Evolutionary conservation across 2,888 invertebrate species (phyloP), one percentile per base, ranked within the genome.

Genomic region (Drosophila pseudotakahashii): DNA sequence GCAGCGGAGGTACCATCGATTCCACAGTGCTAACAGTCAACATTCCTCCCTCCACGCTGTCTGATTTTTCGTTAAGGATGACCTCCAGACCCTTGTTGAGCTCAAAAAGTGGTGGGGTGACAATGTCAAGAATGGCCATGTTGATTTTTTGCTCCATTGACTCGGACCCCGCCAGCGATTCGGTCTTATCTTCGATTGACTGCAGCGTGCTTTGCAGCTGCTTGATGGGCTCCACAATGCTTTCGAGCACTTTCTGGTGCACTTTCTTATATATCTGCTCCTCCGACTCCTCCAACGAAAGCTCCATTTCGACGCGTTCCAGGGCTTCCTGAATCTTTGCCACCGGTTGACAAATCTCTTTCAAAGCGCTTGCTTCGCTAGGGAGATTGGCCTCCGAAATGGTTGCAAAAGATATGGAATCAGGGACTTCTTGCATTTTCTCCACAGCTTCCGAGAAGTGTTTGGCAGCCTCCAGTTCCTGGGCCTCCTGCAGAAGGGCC

Each of bases 31-130:
- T 80, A 0, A 93, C 92, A 7, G 93, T 93, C 37, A 94, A 83
- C 83, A 90, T 89, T 39, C 91, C 91, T 3, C 90, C 86, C 42
- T 90, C 88, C 11, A 90, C 82, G 45, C 86, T 88, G 13, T 78
- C 80, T 0, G 88, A 88, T 26, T 89, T 88, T 81, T 81, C 91
- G 54, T 75, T 92, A 66, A 79, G 91, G 90, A 88, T 93, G 55
- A 89, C 81, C 91, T 95, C 94, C 73, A 95, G 92, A 0, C 94
- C 94, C 81, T 92, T 94, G 71, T 94, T 93, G 7, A 95, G 90
- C 87, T 95, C 94, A 59, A 94, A 92, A n/a, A 95, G 92, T 0
- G 95, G 94, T 14, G 94, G 93, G 78, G 94, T 93, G 0, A 95
- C 93, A 57, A 94, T 93, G 83, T 95, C 95, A 60, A 95, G 93